A percentile compares a stretch with the other conserved stretches of the same genome.
These are phyloP conservation scores for Anisognathus igniventris DNA, from an alignment of 2,797 vertebrate species.

Conservation along the genomic window DNA sequence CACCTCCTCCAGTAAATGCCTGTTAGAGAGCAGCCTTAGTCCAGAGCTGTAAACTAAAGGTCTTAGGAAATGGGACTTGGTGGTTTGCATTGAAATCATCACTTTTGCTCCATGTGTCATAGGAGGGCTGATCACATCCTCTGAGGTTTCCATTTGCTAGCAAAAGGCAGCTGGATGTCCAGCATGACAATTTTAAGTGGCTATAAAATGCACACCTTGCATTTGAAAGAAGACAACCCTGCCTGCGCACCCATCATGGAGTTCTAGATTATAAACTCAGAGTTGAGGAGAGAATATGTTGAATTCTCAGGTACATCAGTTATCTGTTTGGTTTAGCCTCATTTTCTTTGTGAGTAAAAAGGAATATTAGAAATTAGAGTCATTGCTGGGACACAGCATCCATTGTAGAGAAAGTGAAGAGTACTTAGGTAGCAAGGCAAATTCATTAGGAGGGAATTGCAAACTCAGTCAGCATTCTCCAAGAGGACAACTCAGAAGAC, in stretches of 20 bases:
- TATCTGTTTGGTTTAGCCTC: background rate
- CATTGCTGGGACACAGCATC: background rate
- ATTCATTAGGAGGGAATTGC: background rate
- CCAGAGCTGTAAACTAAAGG: background rate
- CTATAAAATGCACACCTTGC: background rate
- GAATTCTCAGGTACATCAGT: background rate
- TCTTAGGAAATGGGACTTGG: background rate
- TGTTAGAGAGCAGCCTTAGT: background rate
- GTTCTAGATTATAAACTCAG: background rate
- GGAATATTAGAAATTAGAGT: background rate
- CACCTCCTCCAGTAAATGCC: background rate
- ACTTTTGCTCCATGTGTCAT: background rate
- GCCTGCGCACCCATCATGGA: rapidly evolving
- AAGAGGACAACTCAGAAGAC: background rate
- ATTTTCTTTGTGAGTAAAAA: background rate
- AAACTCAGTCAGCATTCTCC: background rate
- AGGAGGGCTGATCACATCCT: background rate
- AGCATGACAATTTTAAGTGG: background rate
- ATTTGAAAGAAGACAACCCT: background rate
- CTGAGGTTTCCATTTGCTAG: background rate
- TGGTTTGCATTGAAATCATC: background rate
- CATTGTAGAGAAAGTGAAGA: background rate
- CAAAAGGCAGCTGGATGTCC: background rate
- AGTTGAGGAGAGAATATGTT: background rate
- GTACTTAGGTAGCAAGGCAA: background rate